Percentiles rank a stretch among this genome's conserved stretches.
Evolutionary conservation across 1,140 invertebrate species (phyloP).

Genomic region (Heliconius eleuchia): DNA sequence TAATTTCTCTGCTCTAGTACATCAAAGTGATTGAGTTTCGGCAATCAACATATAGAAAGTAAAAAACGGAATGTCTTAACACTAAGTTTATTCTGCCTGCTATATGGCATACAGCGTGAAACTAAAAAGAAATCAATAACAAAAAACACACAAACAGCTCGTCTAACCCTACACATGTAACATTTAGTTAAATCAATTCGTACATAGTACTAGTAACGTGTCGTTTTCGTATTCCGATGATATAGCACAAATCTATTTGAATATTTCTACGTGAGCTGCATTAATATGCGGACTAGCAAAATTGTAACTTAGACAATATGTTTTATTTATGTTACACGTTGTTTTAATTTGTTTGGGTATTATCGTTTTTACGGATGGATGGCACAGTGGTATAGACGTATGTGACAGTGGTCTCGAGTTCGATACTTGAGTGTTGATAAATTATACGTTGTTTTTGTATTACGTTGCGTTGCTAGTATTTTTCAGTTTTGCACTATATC

Average conservation of each 20-base stretch:
- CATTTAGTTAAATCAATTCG: constrained; percentile 49
- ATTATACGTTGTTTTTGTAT: no score
- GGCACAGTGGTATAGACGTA: no score
- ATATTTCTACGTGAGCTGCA: constrained; percentile 63
- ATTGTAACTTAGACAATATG: constrained; percentile 62
- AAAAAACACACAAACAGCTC: not conserved
- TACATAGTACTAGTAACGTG: constrained; percentile 41
- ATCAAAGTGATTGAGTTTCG: not conserved
- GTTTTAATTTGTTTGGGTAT: constrained; percentile 54
- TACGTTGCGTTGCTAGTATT: no score
- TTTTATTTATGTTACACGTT: constrained; percentile 61
- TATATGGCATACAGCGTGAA: not conserved
- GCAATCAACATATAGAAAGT: not conserved
- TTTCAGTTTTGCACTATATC: no score
- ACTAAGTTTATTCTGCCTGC: not conserved
- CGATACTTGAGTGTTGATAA: not conserved
- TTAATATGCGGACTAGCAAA: constrained; percentile 59
- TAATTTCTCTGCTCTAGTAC: no score
- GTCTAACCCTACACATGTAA: constrained; percentile 18
- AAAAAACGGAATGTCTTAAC: not conserved
- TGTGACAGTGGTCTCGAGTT: not conserved
- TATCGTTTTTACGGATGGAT: not conserved
- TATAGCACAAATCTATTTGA: constrained; percentile 67
- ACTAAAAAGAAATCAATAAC: not conserved
- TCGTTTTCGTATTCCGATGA: constrained; percentile 62